Base-by-base conservation (phyloP, 2,888 invertebrate genomes). In the Andrena camellia region DNA sequence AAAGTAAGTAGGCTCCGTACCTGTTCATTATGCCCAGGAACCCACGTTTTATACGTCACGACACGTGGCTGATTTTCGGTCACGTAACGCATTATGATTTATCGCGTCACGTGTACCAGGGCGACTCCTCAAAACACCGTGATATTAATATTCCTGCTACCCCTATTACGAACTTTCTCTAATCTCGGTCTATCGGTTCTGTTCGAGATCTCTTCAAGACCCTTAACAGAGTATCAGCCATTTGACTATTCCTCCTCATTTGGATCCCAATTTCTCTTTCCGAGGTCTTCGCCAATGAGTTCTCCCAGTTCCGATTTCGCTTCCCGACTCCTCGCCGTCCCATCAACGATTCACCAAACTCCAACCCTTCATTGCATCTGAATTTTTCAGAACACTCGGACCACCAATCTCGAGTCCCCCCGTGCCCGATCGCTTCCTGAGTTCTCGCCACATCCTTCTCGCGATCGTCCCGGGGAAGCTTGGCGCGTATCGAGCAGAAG, bases 11-110 rank as follows among this genome's bases (percentile, higher is more conserved):
- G n/a, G n/a, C 26, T 8, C 10, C 20, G 20, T 50, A 35, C 31
- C 42, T 7, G 52, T 33, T 35, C 64, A 73, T 64, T 64, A 42
- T 63, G 17, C 17, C 7, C 23, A 42, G 42, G 42, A n/a, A 17
- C 29, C 33, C 26, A 29, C 57, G 13, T 66, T 73, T 73, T 57
- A 73, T 73, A 57, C 64, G 33, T 42, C 57, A 57, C 73, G 66
- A 54, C 73, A 66, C 66, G 73, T 74, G 73, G 68, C 75, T 68
- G 59, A 31, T 42, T 59, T 71, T 66, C 50, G 26, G 66, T 77
- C 78, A 78, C 78, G 78, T 71, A 71, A 71, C 50, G 59, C 64
- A 48, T 66, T 33, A 50, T 63, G 68, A 78, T 72, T 78, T 72
- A 78, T 52, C 60, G 66, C 59, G 42, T 77, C 20, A 66, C 77